These are phyloP conservation scores for Siniperca chuatsi DNA, from an alignment of 2,113 vertebrate species.

Conservation along the genomic window DNA sequence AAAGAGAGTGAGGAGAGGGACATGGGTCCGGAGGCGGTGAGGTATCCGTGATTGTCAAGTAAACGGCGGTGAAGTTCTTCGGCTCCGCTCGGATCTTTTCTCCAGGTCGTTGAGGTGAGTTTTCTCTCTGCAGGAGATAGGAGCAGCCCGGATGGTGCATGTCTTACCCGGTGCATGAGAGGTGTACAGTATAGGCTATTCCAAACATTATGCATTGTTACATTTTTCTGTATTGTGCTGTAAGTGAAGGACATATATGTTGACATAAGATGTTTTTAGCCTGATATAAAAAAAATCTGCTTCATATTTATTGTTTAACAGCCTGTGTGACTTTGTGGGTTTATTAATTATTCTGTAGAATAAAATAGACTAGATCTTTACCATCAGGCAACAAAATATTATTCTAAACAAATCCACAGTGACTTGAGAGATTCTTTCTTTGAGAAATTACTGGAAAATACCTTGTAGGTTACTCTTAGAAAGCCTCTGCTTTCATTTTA, in stretches of 20 bases:
- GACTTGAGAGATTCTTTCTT: constrained; percentile 3
- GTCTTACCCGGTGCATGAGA: constrained; percentile 12
- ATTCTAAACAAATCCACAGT: neutral
- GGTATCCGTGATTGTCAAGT: constrained; percentile 76
- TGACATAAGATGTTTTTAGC: constrained; percentile 3
- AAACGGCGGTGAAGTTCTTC: constrained; percentile 77
- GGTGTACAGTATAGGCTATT: neutral
- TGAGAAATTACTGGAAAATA: constrained; percentile 18
- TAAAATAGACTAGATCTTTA: neutral
- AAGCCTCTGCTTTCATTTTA: constrained; percentile 51
- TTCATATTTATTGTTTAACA: neutral
- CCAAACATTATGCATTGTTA: constrained; percentile 11
- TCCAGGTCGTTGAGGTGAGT: constrained; percentile 80
- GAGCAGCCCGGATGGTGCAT: constrained; percentile 40
- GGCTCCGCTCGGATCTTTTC: constrained; percentile 72
- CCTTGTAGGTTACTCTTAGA: constrained; percentile 9
- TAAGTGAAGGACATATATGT: constrained; percentile 6
- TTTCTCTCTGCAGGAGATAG: constrained; percentile 43
- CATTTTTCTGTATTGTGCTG: constrained; percentile 21
- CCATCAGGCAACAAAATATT: neutral
- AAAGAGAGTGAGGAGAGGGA: constrained; percentile 65
- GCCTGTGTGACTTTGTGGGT: constrained; percentile 37
- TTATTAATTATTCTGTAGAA: neutral
- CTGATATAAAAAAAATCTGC: neutral
- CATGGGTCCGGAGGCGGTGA: constrained; percentile 77